Evolutionary conservation across 2,797 vertebrate species (phyloP), one percentile per base, ranked within the genome.

Genomic region (Chlorospingus flavigularis): DNA sequence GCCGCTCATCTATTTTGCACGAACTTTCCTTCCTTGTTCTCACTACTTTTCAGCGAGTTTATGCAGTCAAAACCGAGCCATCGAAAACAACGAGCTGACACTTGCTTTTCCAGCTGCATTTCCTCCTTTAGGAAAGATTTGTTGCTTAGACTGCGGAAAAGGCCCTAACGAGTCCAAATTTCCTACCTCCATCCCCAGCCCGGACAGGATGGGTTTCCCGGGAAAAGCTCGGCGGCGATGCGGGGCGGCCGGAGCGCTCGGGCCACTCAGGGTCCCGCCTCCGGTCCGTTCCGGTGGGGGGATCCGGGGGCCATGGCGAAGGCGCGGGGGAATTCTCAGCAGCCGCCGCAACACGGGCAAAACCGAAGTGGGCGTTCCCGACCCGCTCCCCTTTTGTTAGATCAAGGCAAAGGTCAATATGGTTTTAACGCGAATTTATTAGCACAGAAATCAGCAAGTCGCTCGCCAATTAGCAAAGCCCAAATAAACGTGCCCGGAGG

Each of bases 401-500:
- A 97, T 93, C 96, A 97, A 95, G 97, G 98, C 95, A 97, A 97
- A 98, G 98, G 98, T 98, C 98, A 98, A 96, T 97, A 97, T 97
- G 97, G 73, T 97, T 98, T 98, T 97, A 98, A 98, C 94, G 95
- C 95, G 96, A 97, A 97, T 97, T 98, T 98, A 98, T 98, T 96
- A 98, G 96, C 96, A 96, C 92, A 96, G 96, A 98, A 98, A 98
- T 98, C 97, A 97, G 96, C 97, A 98, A 98, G 97, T 91, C 95
- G 62, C 97, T 97, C 96, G 61, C 96, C 98, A 98, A 98, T 98
- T 98, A 98, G 97, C 96, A 97, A 96, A 98, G 97, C 95, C 97
- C 97, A 98, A 98, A 98, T 98, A 98, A 97, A 98, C 96, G 97
- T 75, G 97, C 98, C 98, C 97, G 5, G 95, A 97, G 98, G 98